phyloP scores from a whole-genome alignment of 2,113 vertebrate species.

The Pundamilia nyererei region DNA sequence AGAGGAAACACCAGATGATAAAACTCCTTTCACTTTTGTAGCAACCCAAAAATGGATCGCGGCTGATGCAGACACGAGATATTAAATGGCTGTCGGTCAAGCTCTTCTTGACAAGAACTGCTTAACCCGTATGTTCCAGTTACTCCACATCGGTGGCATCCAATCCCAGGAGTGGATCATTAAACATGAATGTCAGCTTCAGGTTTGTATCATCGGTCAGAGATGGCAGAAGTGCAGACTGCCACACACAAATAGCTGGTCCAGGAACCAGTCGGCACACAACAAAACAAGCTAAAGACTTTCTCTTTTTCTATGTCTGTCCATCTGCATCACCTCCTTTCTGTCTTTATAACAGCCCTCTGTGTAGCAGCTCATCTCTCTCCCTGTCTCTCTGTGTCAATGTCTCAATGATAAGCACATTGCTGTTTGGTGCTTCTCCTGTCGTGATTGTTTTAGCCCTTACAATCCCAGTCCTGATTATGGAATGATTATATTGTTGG shows the following conservation, averaged over 20 bases:
- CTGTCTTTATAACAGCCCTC: conserved; percentile 8
- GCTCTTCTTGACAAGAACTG: background rate
- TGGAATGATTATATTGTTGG: background rate
- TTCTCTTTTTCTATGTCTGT: conserved; percentile 23
- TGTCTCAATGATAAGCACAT: conserved; percentile 50
- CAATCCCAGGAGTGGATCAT: conserved; percentile 1
- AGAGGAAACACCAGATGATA: background rate
- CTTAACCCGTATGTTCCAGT: background rate
- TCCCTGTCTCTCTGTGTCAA: conserved; percentile 9
- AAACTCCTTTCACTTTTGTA: background rate
- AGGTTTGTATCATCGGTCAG: background rate
- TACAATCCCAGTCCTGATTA: background rate
- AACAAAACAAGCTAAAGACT: conserved; percentile 10
- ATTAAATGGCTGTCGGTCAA: background rate
- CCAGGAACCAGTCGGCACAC: conserved; percentile 19
- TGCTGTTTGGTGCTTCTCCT: conserved; percentile 43
- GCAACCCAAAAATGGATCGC: conserved; percentile 9
- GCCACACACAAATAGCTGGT: background rate
- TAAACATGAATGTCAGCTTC: conserved; percentile 1
- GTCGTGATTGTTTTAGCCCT: conserved; percentile 26
- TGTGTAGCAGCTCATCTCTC: conserved; percentile 30
- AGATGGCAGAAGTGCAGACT: background rate
- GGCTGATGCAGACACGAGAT: background rate
- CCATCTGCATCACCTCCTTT: background rate
- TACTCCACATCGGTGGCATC: background rate